phyloP scores from a whole-genome alignment of 2,113 vertebrate genomes.

The Himantopus leucocephalus region DNA sequence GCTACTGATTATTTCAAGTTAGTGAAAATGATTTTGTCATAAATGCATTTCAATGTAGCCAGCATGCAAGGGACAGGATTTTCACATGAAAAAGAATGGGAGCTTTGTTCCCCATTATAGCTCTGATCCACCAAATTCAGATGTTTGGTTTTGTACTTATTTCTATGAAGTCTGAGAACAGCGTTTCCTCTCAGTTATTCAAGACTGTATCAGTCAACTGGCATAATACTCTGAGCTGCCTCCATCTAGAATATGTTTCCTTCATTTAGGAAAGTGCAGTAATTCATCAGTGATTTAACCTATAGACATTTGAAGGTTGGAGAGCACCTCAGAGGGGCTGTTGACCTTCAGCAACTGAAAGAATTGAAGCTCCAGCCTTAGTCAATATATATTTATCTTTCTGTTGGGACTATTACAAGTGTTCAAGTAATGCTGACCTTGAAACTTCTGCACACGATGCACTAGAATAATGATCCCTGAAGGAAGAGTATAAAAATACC shows the following conservation, averaged over 20 bases:
- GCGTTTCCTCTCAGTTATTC: background rate
- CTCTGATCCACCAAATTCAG: background rate
- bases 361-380: slow-evolving; percentile 71
- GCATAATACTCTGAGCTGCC: background rate
- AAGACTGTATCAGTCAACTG: slow-evolving; percentile 43
- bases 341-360: slow-evolving; percentile 79
- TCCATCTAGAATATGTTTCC: slow-evolving; percentile 10
- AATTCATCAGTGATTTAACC: slow-evolving; percentile 80
- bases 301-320: slow-evolving; percentile 78
- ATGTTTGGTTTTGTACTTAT: background rate
- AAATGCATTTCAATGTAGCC: background rate
- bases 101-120: background rate
- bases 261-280: slow-evolving; percentile 56
- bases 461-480: slow-evolving; percentile 74
- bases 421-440: slow-evolving; percentile 77
- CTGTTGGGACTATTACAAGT: slow-evolving; percentile 78
- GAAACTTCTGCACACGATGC: slow-evolving; percentile 74
- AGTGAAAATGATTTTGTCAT: background rate
- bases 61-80: background rate
- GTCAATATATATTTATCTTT: slow-evolving; percentile 83
- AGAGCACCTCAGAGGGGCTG: slow-evolving; percentile 75
- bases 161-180: background rate
- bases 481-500: slow-evolving; percentile 75
- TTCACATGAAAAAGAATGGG: background rate
- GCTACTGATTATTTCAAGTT: background rate